Percentiles rank a stretch among this genome's conserved stretches.
Conservation (phyloP, 2,888 invertebrate genomes). For the Polia nebulosa region DNA sequence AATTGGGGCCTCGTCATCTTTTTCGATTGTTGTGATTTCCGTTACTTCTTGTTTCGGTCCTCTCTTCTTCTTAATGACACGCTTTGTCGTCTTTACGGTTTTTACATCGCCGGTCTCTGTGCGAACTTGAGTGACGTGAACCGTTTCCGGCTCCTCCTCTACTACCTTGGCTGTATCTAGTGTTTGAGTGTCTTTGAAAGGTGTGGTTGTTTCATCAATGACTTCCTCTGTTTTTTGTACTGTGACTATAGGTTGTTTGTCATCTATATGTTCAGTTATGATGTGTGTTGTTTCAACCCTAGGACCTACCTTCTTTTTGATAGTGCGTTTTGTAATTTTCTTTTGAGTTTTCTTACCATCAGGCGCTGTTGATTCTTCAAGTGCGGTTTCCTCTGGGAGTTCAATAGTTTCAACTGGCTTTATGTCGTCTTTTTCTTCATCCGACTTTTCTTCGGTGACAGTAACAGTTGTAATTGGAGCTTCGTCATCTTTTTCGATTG, state of each 20-base stretch:
- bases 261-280: conserved; percentile 46
- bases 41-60: conserved; percentile 30
- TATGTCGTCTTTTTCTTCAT: too few species aligned
- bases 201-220: not conserved
- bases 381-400: conserved; percentile 64
- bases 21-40: conserved; percentile 10
- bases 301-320: conserved; percentile 13
- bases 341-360: conserved; percentile 71
- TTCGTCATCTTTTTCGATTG: too few species aligned
- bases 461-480: too few species aligned
- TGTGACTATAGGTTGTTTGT: conserved; percentile 55
- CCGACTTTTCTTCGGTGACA: too few species aligned
- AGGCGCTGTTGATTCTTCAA: conserved; percentile 60
- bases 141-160: too few species aligned
- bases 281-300: conserved; percentile 9
- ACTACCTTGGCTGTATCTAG: too few species aligned
- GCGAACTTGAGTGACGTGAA: too few species aligned
- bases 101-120: too few species aligned
- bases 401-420: conserved; percentile 62
- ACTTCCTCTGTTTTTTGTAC: conserved; percentile 64
- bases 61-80: too few species aligned
- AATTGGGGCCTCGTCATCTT: conserved; percentile 28
- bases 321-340: conserved; percentile 46
- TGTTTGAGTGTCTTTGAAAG: conserved; percentile 10
- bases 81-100: too few species aligned